Evolutionary conservation across 2,113 vertebrate genomes (phyloP).

Genomic region (Tragelaphus scriptus): DNA sequence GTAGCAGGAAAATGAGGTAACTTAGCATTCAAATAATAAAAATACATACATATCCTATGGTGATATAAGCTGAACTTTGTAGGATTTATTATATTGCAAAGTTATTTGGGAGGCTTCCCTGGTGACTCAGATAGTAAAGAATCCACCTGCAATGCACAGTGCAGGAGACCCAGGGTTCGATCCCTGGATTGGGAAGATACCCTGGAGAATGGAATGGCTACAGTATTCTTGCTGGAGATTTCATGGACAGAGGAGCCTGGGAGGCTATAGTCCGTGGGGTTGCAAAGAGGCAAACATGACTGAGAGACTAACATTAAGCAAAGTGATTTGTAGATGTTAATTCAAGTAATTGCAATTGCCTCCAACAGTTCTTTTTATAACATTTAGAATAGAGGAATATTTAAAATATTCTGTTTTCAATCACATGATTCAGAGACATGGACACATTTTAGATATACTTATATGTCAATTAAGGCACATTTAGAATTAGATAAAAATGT

Average conservation of each 20-base stretch:
- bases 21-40: constrained; percentile 24
- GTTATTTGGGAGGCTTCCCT: neutral
- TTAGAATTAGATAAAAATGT: neutral
- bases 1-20: constrained; percentile 7
- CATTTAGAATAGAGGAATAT: neutral
- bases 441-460: neutral
- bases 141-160: neutral
- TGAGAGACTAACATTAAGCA: neutral
- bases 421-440: neutral
- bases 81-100: neutral
- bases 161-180: neutral
- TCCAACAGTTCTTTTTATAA: neutral
- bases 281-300: neutral
- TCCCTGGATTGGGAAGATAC: neutral
- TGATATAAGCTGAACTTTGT: neutral
- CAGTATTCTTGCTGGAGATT: neutral
- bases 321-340: constrained; percentile 7
- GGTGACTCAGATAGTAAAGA: neutral
- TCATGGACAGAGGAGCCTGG: neutral
- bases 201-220: neutral
- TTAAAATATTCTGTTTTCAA: neutral
- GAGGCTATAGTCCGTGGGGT: neutral
- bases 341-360: neutral
- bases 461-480: neutral
- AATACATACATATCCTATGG: neutral